Conservation (phyloP, 2,888 invertebrate species). For the Mimas tiliae region DNA sequence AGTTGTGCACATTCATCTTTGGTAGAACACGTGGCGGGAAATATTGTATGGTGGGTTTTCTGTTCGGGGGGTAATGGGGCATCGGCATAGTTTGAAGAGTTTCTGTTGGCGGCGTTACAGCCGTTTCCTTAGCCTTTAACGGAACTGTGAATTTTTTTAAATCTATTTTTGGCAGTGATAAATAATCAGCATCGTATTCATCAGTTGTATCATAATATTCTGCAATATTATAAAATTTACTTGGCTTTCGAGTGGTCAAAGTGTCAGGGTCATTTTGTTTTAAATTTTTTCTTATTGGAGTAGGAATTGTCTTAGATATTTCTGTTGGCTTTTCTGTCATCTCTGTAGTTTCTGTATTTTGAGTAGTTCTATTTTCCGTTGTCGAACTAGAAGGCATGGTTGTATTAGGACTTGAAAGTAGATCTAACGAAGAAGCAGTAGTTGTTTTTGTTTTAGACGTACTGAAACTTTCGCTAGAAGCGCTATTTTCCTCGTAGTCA, state of each 20-base stretch:
- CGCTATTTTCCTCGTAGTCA: constrained; percentile 66
- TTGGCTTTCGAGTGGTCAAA: constrained; percentile 49
- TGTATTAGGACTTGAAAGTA: constrained; percentile 25
- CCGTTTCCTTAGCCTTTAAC: constrained; percentile 31
- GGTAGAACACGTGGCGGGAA: constrained; percentile 65
- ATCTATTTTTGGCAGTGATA: constrained; percentile 65
- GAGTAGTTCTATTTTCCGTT: constrained; percentile 13
- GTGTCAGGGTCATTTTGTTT: constrained; percentile 28
- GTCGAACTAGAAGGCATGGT: not conserved
- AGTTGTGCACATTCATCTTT: constrained; percentile 51
- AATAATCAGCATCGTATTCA: constrained; percentile 68
- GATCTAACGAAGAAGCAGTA: constrained; percentile 20
- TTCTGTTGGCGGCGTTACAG: constrained; percentile 40
- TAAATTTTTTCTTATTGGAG: not conserved
- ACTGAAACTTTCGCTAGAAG: constrained; percentile 51
- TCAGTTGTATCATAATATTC: constrained; percentile 70
- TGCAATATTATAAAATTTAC: constrained; percentile 52
- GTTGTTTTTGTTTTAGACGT: constrained; percentile 33
- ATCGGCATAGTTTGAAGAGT: constrained; percentile 39
- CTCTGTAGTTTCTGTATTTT: not conserved
- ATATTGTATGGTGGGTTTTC: constrained; percentile 70
- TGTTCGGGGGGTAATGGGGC: constrained; percentile 49
- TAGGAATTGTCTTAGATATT: constrained; percentile 2
- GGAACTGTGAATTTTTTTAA: constrained; percentile 60
- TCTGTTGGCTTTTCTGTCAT: not conserved